Evolutionary conservation across 2,888 invertebrate species (phyloP), one percentile per base, ranked within the genome.

Genomic region (Gryllus longicercus): DNA sequence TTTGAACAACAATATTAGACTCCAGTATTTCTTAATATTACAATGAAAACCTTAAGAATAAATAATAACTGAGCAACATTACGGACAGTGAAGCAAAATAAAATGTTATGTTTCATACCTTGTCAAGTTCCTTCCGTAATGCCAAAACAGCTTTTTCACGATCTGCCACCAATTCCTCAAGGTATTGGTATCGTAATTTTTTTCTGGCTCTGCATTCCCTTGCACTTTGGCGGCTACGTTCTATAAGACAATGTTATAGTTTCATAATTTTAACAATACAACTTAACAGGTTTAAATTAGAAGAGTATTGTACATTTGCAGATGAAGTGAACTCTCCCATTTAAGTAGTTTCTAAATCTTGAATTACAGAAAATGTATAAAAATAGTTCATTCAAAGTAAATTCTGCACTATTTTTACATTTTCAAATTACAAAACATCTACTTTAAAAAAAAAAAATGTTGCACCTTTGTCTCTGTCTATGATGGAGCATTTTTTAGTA

Each of bases 161-260:
- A 87, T 97, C 96, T 0, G 95, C 91, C 5, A 98, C 98, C 83
- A 98, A 89, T 88, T 98, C 98, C 87, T 98, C 98, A 83, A 98
- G 90, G 86, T 98, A 98, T 87, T 98, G 98, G 88, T 98, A 98
- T 79, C 98, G 92, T 82, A 98, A 90, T 87, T 98, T 98, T 89
- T 98, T 98, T 79, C 98, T 91, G 77, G 98, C 98, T 83, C 98
- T 93, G 87, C 98, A 98, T 90, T 98, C 98, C 85, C 98, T 91
- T 84, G 98, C 98, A 88, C 97, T 97, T 89, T 98, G 98, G 84
- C 98, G 91, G 88, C 98, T 98, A 82, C 98, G 92, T 88, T 98
- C 98, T 96, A 87, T 38, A 89, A 87, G 84, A 82, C 81, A 82
- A 78, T 14, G 51, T 80, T 77, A 49, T 1, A 63, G 16, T 16